phyloP scores from a whole-genome alignment of 2,888 invertebrate species.

The Eristalinus sepulchralis region DNA sequence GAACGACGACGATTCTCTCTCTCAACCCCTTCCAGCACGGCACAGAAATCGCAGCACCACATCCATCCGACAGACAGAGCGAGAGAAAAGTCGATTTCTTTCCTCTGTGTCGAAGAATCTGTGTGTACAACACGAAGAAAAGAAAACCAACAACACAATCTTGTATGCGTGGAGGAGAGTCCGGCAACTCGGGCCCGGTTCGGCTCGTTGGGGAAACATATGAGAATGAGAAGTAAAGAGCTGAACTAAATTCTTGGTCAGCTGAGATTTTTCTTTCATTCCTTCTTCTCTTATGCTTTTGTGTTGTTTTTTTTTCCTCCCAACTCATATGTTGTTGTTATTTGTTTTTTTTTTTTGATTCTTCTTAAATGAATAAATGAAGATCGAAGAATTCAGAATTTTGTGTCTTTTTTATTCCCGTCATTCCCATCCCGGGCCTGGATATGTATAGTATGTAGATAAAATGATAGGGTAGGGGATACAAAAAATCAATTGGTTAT shows the following conservation, averaged over 20 bases:
- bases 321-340: background rate
- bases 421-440: background rate
- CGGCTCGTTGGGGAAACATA: background rate
- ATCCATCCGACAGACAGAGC: background rate
- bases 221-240: constrained; percentile 1
- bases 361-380: constrained; percentile 47
- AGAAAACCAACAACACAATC: no score
- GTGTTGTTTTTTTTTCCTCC: background rate
- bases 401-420: background rate
- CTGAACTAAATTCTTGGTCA: constrained; percentile 42
- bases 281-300: constrained; percentile 2
- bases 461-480: constrained; percentile 31
- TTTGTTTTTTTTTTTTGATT: constrained; percentile 17
- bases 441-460: constrained; percentile 5
- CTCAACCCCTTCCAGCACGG: constrained; percentile 58
- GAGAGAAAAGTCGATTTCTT: background rate
- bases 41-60: background rate
- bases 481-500: constrained; percentile 48
- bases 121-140: background rate
- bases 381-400: constrained; percentile 35
- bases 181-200: background rate
- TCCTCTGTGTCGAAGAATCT: background rate
- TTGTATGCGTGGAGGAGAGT: constrained; percentile 23
- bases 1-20: background rate
- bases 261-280: constrained; percentile 53